Conservation (phyloP, 2,113 vertebrate species). For the Agelaius tricolor region DNA sequence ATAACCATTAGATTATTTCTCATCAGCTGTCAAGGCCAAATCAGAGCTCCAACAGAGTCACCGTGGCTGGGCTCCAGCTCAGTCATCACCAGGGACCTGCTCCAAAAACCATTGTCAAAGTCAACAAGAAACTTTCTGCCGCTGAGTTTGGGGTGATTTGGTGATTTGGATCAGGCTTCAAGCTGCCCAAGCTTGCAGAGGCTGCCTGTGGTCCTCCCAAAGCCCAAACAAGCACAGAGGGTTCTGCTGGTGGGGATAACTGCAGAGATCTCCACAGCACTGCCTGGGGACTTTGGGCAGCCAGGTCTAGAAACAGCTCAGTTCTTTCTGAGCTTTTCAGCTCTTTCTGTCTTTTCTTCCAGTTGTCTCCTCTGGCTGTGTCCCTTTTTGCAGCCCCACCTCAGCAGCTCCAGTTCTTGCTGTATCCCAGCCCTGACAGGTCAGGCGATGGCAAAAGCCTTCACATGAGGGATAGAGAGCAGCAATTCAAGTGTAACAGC, state of each 20-base stretch:
- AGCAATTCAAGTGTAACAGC: neutral
- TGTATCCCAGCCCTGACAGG: neutral
- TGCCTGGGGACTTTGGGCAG: neutral
- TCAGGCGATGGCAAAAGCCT: neutral
- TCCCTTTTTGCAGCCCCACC: neutral
- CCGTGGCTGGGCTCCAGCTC: neutral
- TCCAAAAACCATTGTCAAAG: constrained; percentile 43
- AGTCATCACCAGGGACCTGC: constrained; percentile 32
- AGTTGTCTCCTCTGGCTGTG: neutral
- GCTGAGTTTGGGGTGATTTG: neutral
- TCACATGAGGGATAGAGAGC: neutral
- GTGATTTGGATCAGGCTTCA: neutral
- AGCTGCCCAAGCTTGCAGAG: neutral
- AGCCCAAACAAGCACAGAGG: neutral
- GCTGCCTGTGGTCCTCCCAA: neutral
- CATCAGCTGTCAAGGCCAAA: constrained; percentile 31
- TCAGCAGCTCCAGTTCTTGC: neutral
- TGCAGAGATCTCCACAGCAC: neutral
- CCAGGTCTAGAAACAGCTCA: neutral
- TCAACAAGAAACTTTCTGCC: constrained; percentile 20
- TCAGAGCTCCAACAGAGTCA: constrained; percentile 9
- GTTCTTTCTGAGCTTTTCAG: neutral
- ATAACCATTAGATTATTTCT: constrained; percentile 47
- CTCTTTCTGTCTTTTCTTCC: neutral
- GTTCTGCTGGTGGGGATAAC: neutral